A percentile compares a stretch with the other conserved stretches of the same genome.
Evolutionary conservation across 1,140 invertebrate species (phyloP).

Genomic region (Zeugodacus cucurbitae): DNA sequence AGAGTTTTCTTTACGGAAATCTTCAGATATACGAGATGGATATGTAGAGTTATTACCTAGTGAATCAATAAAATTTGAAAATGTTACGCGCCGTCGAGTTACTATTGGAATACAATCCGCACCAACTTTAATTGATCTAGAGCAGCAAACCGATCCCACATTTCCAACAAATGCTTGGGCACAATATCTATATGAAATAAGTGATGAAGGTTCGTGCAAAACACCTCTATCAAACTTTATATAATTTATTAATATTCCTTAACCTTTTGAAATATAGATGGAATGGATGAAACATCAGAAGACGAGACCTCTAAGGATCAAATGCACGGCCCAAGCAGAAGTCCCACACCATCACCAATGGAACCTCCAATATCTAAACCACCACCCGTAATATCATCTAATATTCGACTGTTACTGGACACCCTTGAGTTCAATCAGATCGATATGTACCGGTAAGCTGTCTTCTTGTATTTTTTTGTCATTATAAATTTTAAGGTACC

Average conservation of each 20-base stretch:
- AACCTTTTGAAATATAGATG: slow-evolving; percentile 51
- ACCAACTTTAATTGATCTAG: slow-evolving; percentile 61
- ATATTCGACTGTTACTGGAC: slow-evolving; percentile 56
- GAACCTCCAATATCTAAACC: slow-evolving; percentile 31
- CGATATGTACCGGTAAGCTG: slow-evolving; percentile 59
- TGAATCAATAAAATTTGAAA: slow-evolving; percentile 69
- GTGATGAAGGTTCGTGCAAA: slow-evolving; percentile 51
- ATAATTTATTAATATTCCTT: slow-evolving; percentile 22
- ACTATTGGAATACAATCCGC: slow-evolving; percentile 69
- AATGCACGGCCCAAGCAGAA: slow-evolving; percentile 1
- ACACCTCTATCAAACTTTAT: background rate
- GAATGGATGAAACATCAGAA: slow-evolving; percentile 53
- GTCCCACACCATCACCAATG: slow-evolving; percentile 33
- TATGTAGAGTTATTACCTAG: slow-evolving; percentile 73
- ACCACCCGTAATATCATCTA: slow-evolving; percentile 52
- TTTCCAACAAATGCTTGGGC: slow-evolving; percentile 76
- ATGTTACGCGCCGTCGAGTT: slow-evolving; percentile 69
- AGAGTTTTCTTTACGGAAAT: slow-evolving; percentile 64
- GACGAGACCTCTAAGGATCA: slow-evolving; percentile 50
- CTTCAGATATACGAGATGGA: slow-evolving; percentile 72
- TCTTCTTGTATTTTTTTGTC: too few relatives aligned
- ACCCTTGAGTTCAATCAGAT: slow-evolving; percentile 64
- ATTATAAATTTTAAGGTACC: too few relatives aligned
- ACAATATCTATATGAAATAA: slow-evolving; percentile 70
- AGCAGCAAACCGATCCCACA: slow-evolving; percentile 74